These are phyloP conservation scores for Acridotheres tristis DNA, from an alignment of 2,797 vertebrate species.

Conservation along the genomic window DNA sequence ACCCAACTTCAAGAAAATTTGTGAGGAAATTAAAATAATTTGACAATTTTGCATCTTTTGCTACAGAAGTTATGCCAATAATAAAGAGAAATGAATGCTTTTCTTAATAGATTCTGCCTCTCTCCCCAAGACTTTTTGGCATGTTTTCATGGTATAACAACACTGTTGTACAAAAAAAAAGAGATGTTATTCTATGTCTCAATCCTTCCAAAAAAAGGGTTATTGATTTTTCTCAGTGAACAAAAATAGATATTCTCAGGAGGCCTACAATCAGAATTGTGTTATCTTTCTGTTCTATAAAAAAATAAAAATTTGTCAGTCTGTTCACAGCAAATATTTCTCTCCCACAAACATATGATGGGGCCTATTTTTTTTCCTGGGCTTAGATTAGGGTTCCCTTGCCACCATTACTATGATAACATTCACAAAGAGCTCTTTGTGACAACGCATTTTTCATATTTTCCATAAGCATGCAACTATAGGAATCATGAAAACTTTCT, in stretches of 20 bases:
- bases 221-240: slow-evolving; percentile 23
- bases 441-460: not conserved
- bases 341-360: not conserved
- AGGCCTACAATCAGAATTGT: not conserved
- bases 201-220: not conserved
- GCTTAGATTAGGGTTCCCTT: not conserved
- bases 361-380: not conserved
- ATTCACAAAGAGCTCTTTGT: not conserved
- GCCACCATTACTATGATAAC: not conserved
- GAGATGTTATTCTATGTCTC: not conserved
- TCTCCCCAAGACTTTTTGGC: not conserved
- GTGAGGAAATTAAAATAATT: slow-evolving; percentile 36
- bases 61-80: not conserved
- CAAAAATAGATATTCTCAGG: slow-evolving; percentile 4
- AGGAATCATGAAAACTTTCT: not conserved
- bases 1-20: slow-evolving; percentile 15
- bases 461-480: not conserved
- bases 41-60: slow-evolving; percentile 29
- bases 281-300: slow-evolving; percentile 8
- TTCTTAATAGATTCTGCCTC: not conserved
- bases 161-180: not conserved
- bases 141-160: not conserved
- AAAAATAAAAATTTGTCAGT: not conserved
- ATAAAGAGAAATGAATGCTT: not conserved
- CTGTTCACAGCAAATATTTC: not conserved